Evolutionary conservation across 2,888 invertebrate genomes (phyloP), one percentile per base, ranked within the genome.

Genomic region (Cheilosia vulpina): DNA sequence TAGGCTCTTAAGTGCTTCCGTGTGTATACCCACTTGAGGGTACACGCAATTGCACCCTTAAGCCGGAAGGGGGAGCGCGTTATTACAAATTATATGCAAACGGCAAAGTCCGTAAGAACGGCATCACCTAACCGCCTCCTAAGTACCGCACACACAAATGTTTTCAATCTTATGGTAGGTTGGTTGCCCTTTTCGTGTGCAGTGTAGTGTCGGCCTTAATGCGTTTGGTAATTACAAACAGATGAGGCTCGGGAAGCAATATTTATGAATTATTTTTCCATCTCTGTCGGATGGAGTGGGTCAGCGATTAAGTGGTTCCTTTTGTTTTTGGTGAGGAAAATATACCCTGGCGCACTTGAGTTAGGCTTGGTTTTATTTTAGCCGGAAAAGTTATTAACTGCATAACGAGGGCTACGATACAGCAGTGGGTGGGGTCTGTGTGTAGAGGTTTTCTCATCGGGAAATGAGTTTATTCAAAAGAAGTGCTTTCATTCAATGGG

Each of bases 191-290:
- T 68, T 63, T 52, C 13, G 58, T 72, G 68, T 73, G 84, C 69
- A 76, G 72, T 69, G 57, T 73, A 53, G 81, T 77, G 85, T 85
- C 72, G 72, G 72, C 62, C 85, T 58, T 85, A 85, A 85, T 85
- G 85, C 85, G 85, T 85, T 85, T 63, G 81, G 85, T 81, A 85
- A 85, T 85, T 85, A 85, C 85, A 85, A 85, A 85, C 85, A 85
- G 85, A 85, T 85, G 85, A 85, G 85, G 76, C 81, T 81, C 57
- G 43, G 63, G 52, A 66, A 71, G 72, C 52, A 57, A 77, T 85
- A 73, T 80, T 72, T 81, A 68, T 85, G 81, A 81, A 85, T 85
- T 75, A 76, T 76, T 60, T 52, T 24, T 52, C 17, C 31, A 45
- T 72, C n/a, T 31, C 19, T 31, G 34, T 47, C 27, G 38, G 50